Evolutionary conservation across 2,797 vertebrate genomes (phyloP).

Genomic region (Megalops cyprinoides): DNA sequence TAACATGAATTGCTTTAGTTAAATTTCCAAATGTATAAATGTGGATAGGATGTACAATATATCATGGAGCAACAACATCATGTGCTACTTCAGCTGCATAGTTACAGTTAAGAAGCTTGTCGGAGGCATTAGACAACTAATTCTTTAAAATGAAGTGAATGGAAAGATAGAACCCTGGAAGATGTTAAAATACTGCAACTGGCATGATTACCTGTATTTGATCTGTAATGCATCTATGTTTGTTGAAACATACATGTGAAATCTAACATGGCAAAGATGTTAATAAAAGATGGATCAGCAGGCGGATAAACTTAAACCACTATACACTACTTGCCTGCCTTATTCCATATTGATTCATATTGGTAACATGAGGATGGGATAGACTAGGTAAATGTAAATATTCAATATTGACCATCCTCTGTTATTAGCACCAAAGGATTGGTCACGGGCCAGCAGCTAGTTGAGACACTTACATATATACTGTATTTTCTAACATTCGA

Average conservation of each 20-base stretch:
- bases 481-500: background rate
- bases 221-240: conserved; percentile 40
- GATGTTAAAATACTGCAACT: conserved; percentile 1
- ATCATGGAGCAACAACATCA: background rate
- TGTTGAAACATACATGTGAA: conserved; percentile 32
- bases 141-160: background rate
- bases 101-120: background rate
- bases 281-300: conserved; percentile 72
- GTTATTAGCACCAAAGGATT: conserved; percentile 74
- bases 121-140: background rate
- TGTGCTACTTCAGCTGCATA: background rate
- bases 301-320: conserved; percentile 62
- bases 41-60: background rate
- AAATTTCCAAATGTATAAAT: background rate
- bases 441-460: conserved; percentile 63
- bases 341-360: conserved; percentile 74
- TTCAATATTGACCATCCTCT: conserved; percentile 79
- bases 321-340: conserved; percentile 43
- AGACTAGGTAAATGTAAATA: conserved; percentile 80
- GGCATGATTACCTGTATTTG: background rate
- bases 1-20: background rate
- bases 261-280: conserved; percentile 57
- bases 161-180: background rate
- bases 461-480: conserved; percentile 43
- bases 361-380: conserved; percentile 61